A percentile compares a stretch with the other conserved stretches of the same genome.
These are phyloP conservation scores for Palythoa grandis DNA, from an alignment of 92 coral and sea anemone species.

Conservation along the genomic window DNA sequence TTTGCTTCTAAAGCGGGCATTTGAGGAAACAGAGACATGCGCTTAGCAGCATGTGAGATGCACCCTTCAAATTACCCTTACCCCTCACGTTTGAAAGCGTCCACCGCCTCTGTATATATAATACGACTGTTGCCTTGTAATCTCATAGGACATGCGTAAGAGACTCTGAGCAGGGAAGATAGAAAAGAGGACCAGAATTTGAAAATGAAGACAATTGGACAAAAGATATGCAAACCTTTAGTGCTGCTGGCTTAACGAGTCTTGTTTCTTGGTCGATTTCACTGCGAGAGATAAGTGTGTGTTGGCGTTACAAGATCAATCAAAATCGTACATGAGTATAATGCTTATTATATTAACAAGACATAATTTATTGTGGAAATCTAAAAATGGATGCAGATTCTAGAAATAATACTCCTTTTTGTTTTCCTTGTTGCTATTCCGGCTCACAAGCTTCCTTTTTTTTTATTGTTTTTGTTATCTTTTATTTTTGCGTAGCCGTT, in stretches of 20 bases:
- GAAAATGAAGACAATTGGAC: background rate
- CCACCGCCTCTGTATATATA: background rate
- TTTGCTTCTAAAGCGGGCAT: too few species aligned
- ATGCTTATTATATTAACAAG: background rate
- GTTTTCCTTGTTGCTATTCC: background rate
- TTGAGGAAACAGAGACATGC: too few species aligned
- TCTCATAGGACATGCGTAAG: background rate
- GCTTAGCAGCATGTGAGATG: too few species aligned
- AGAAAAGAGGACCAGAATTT: background rate
- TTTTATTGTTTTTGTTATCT: background rate
- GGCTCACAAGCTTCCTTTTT: background rate
- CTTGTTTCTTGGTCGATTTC: conserved; percentile 79
- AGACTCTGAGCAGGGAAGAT: background rate
- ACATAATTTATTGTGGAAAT: background rate
- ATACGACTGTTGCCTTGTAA: background rate
- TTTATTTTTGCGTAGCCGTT: background rate
- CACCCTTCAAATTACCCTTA: background rate
- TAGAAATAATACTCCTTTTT: background rate
- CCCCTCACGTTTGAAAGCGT: background rate
- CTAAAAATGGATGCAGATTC: too few species aligned
- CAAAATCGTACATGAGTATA: background rate
- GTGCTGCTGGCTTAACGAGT: conserved; percentile 41
- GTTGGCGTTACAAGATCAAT: background rate
- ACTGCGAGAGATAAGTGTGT: conserved; percentile 35
- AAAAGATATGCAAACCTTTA: conserved; percentile 58